Percentiles rank a stretch among this genome's conserved stretches.
Conservation (phyloP, 2,113 vertebrate species). For the Alligator sinensis region DNA sequence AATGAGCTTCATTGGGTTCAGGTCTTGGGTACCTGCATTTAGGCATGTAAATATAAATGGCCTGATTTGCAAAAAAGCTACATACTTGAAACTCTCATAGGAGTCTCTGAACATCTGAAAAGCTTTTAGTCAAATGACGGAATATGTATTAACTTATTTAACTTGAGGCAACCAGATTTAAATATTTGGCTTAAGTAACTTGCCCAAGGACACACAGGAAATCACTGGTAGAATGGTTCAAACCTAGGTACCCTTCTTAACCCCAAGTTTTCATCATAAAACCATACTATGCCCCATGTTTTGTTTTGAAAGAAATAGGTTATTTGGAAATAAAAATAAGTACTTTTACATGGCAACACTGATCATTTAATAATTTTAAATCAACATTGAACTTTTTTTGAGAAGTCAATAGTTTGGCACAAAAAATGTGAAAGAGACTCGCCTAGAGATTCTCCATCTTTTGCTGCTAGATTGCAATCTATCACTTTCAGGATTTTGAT, state of each 20-base stretch:
- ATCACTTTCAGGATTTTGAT: conserved; percentile 85
- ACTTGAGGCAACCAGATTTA: background rate
- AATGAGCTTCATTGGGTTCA: background rate
- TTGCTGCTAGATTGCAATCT: conserved; percentile 83
- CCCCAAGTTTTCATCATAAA: rapidly evolving
- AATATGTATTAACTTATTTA: background rate
- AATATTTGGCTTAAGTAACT: background rate
- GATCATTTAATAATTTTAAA: background rate
- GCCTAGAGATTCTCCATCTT: conserved; percentile 85
- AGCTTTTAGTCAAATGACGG: background rate
- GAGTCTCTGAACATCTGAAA: background rate
- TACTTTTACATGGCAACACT: background rate
- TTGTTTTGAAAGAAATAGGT: background rate
- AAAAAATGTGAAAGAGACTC: conserved; percentile 1
- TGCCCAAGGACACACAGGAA: background rate
- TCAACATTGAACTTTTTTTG: background rate
- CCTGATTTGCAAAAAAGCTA: background rate
- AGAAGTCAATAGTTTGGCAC: background rate
- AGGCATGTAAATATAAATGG: background rate
- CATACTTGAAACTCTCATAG: background rate
- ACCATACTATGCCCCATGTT: background rate
- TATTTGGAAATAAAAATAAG: background rate
- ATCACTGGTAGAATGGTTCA: background rate
- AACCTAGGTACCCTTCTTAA: background rate
- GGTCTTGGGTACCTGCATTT: background rate